Conservation (phyloP, 2,113 vertebrate species). For the Australoheros scitulus region DNA sequence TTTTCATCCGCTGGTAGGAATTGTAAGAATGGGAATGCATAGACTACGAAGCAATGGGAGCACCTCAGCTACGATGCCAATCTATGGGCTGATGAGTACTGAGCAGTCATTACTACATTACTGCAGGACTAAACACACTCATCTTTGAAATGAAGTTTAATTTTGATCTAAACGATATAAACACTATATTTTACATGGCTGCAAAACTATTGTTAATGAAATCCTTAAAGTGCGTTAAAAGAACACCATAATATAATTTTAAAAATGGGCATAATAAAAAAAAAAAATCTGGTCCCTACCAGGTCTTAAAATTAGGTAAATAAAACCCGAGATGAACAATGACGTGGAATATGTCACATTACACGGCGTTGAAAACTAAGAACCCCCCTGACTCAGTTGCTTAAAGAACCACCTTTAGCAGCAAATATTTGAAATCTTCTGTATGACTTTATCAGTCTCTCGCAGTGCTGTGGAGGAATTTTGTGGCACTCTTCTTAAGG, state of each 20-base stretch:
- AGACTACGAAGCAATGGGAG: background rate
- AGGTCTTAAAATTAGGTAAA: too few relatives aligned
- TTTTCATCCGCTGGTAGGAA: slow-evolving; percentile 28
- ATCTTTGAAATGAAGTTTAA: background rate
- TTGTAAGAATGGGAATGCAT: background rate
- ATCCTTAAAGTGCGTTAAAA: too few relatives aligned
- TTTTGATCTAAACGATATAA: background rate
- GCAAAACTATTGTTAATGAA: background rate
- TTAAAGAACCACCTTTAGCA: background rate
- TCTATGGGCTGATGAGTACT: background rate
- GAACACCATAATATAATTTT: too few relatives aligned
- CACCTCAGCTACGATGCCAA: background rate
- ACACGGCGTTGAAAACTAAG: background rate
- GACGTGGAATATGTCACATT: too few relatives aligned
- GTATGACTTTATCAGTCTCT: background rate
- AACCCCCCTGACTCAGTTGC: background rate
- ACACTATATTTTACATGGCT: background rate
- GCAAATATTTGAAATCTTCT: background rate
- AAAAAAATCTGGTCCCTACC: too few relatives aligned
- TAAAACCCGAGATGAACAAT: too few relatives aligned
- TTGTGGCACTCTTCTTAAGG: background rate
- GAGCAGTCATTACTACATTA: background rate
- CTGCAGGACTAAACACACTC: background rate
- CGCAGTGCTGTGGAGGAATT: background rate
- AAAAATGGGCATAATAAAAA: too few relatives aligned